Evolutionary conservation across 2,888 invertebrate species (phyloP).

Genomic region (Diplazon laetatorius): DNA sequence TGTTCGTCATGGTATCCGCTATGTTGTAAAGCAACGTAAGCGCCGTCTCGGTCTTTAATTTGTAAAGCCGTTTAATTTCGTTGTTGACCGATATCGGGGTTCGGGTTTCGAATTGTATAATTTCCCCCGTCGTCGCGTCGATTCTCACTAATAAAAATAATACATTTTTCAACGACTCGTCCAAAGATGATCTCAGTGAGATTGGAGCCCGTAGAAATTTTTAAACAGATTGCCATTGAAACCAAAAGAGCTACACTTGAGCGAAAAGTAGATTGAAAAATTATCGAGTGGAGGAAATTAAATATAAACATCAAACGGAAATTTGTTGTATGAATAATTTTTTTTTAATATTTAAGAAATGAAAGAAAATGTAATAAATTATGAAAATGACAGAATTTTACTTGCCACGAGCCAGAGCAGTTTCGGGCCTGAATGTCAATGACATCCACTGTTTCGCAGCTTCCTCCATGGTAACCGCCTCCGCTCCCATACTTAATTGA

Average conservation of each 20-base stretch:
- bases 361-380: neutral
- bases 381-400: neutral
- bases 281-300: neutral
- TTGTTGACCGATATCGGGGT: slow-evolving; percentile 70
- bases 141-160: slow-evolving; percentile 69
- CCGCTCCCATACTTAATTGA: slow-evolving; percentile 72
- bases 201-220: too few relatives aligned
- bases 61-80: slow-evolving; percentile 73
- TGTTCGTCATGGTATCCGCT: slow-evolving; percentile 65
- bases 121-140: slow-evolving; percentile 65
- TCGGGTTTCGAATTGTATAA: slow-evolving; percentile 72
- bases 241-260: too few relatives aligned
- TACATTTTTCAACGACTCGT: neutral
- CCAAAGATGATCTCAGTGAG: too few relatives aligned
- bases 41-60: slow-evolving; percentile 69
- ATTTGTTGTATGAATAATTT: neutral
- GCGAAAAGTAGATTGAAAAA: too few relatives aligned
- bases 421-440: slow-evolving; percentile 70
- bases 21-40: slow-evolving; percentile 72
- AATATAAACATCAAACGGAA: neutral
- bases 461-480: slow-evolving; percentile 74
- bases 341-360: too few relatives aligned
- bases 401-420: slow-evolving; percentile 71
- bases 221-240: too few relatives aligned
- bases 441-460: slow-evolving; percentile 73